Evolutionary conservation across 2,797 vertebrate species (phyloP).

Genomic region (Anolis apletophallus): DNA sequence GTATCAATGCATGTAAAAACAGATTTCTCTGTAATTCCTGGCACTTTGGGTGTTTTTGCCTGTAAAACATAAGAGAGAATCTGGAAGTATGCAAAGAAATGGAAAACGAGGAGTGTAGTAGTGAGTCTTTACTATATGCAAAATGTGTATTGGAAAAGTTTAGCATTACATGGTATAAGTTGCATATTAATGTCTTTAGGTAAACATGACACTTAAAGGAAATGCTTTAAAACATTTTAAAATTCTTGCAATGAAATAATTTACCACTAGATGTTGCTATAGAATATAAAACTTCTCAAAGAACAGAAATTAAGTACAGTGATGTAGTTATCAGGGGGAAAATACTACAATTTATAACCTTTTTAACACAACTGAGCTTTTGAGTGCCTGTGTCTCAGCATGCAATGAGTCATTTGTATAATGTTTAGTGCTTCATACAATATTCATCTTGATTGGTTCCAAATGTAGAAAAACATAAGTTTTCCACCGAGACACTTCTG

Average conservation of each 20-base stretch:
- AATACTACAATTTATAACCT: background rate
- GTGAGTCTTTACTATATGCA: background rate
- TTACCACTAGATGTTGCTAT: constrained; percentile 72
- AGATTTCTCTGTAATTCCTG: background rate
- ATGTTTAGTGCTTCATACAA: background rate
- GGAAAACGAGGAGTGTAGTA: background rate
- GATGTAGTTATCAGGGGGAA: background rate
- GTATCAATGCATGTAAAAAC: background rate
- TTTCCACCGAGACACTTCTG: no score
- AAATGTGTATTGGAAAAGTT: background rate
- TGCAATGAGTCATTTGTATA: background rate
- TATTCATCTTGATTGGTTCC: background rate
- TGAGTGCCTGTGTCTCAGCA: background rate
- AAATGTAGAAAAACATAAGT: background rate
- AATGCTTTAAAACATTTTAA: background rate
- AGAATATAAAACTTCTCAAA: constrained; percentile 13
- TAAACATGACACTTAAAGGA: background rate
- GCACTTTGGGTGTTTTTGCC: background rate
- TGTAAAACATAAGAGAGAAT: background rate
- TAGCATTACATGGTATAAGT: background rate
- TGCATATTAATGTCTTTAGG: background rate
- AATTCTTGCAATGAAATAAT: background rate
- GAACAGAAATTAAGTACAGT: background rate
- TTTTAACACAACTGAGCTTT: background rate
- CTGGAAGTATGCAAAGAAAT: background rate